A percentile compares a stretch with the other conserved stretches of the same genome.
These are phyloP conservation scores for Brachypodius melanocephalos DNA, from an alignment of 2,113 vertebrate species.

Conservation along the genomic window DNA sequence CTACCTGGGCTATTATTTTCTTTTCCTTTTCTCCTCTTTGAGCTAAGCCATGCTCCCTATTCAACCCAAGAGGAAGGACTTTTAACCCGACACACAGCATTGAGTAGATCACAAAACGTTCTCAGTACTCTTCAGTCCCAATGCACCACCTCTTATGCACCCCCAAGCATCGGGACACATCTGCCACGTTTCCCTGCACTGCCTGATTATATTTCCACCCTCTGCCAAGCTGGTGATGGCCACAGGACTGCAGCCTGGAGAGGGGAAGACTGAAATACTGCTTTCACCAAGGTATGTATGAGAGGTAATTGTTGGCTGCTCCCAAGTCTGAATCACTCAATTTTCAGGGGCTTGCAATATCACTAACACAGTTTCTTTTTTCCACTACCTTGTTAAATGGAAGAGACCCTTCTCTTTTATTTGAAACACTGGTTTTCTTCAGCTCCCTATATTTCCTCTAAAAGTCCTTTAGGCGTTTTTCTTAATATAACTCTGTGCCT, in stretches of 20 bases:
- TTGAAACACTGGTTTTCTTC: background rate
- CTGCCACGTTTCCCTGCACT: background rate
- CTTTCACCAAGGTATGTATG: background rate
- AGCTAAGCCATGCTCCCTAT: background rate
- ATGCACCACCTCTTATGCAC: background rate
- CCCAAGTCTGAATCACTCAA: background rate
- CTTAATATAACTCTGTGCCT: background rate
- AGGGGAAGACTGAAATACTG: background rate
- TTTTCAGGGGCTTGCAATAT: background rate
- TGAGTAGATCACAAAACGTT: background rate
- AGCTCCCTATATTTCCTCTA: background rate
- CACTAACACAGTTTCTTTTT: background rate
- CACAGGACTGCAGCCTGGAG: background rate
- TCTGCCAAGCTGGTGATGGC: background rate
- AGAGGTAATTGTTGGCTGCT: background rate
- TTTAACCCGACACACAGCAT: rapidly evolving
- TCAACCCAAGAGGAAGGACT: background rate
- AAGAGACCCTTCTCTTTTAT: background rate
- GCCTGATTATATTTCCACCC: background rate
- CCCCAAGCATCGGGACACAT: background rate
- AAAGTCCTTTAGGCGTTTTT: background rate
- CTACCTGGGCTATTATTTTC: background rate
- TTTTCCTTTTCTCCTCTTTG: background rate
- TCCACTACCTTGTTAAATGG: background rate
- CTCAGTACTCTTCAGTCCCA: background rate